Conservation (phyloP, 2,797 vertebrate species). For the Falco novaeseelandiae region DNA sequence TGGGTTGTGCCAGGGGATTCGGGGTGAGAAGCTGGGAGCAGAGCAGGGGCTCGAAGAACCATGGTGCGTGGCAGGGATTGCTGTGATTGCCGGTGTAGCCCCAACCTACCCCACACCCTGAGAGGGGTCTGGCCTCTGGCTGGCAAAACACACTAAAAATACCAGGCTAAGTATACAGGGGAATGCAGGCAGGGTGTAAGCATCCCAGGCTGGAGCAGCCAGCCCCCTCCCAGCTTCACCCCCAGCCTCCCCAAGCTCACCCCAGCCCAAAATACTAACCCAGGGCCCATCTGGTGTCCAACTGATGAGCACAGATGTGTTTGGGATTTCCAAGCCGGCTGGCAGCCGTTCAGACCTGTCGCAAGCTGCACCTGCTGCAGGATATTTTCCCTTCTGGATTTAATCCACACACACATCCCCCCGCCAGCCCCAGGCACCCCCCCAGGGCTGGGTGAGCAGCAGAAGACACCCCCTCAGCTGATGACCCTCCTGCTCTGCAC, state of each 20-base stretch:
- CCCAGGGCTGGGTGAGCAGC: neutral
- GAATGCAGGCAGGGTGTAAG: neutral
- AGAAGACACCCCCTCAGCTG: neutral
- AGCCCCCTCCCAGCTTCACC: neutral
- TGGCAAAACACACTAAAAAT: neutral
- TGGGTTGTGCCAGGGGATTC: rapidly evolving
- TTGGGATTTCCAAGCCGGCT: conserved; percentile 61
- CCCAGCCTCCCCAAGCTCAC: conserved; percentile 44
- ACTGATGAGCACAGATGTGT: conserved; percentile 76
- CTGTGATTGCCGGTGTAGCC: rapidly evolving
- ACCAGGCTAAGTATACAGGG: neutral
- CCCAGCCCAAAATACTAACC: conserved; percentile 67
- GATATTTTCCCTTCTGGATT: conserved; percentile 44
- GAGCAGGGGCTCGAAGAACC: neutral
- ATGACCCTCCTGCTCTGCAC: rapidly evolving
- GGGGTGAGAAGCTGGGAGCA: neutral
- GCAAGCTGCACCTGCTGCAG: conserved; percentile 71
- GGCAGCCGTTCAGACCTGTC: conserved; percentile 73
- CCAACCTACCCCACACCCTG: rapidly evolving
- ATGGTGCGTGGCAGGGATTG: rapidly evolving
- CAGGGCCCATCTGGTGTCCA: conserved; percentile 77
- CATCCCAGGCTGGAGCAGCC: neutral
- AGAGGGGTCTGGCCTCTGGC: neutral
- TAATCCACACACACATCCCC: neutral
- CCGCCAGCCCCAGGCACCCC: neutral